Percentiles rank a stretch among this genome's conserved stretches.
phyloP scores from a whole-genome alignment of 1,140 invertebrate genomes.

The Pogonus chalceus region DNA sequence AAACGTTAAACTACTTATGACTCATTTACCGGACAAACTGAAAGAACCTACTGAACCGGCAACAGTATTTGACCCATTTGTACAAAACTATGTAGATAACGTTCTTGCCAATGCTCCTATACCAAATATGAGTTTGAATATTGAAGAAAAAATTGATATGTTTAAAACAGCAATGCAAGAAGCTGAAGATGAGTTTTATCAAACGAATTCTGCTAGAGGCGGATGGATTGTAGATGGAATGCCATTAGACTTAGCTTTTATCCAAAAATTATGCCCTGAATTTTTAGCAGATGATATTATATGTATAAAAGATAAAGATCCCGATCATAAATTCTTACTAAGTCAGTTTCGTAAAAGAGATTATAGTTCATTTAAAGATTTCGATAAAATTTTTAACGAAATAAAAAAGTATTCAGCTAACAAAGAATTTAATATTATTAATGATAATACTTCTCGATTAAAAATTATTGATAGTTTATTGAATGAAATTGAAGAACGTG shows the following conservation, averaged over 20 bases:
- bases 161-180: conserved; percentile 32
- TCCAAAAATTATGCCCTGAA: conserved; percentile 34
- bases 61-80: conserved; percentile 23
- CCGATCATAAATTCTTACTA: conserved; percentile 31
- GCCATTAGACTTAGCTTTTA: conserved; percentile 36
- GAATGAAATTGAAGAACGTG: conserved; percentile 16
- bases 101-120: conserved; percentile 29
- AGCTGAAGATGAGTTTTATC: conserved; percentile 29
- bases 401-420: conserved; percentile 18
- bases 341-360: conserved; percentile 12
- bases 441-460: conserved; percentile 12
- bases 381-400: conserved; percentile 21
- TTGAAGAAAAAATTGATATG: conserved; percentile 33
- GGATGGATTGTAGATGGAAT: conserved; percentile 49
- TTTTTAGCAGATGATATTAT: conserved; percentile 42
- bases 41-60: conserved; percentile 14
- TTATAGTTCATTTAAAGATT: conserved; percentile 21
- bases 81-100: conserved; percentile 27
- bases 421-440: too few species aligned
- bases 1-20: background rate
- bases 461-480: conserved; percentile 15
- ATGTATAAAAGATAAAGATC: conserved; percentile 39
- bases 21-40: background rate
- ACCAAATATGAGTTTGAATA: conserved; percentile 27
- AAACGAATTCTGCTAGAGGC: conserved; percentile 26